These are phyloP conservation scores for Acanthacorydalis orientalis DNA, from an alignment of 2,888 invertebrate genomes.

Conservation along the genomic window DNA sequence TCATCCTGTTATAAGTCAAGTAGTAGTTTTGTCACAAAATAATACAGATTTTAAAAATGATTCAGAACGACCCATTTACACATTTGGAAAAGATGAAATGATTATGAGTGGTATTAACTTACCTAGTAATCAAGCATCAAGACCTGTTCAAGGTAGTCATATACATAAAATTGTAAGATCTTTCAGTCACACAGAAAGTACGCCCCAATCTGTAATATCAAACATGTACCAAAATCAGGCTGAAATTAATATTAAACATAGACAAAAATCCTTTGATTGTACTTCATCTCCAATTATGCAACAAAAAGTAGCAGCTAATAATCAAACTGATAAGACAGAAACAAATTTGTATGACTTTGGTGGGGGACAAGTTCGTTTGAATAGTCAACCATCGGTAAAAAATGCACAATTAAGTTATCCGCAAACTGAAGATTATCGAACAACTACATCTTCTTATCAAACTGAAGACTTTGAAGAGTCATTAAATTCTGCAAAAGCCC, in stretches of 20 bases:
- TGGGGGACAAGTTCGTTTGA: not conserved
- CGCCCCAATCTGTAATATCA: not conserved
- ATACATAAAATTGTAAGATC: not conserved
- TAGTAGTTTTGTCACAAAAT: no score
- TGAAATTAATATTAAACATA: not conserved
- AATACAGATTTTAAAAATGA: no score
- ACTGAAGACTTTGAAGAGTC: no score
- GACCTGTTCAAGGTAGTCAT: not conserved
- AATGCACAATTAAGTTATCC: not conserved
- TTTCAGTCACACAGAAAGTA: not conserved
- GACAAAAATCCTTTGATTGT: not conserved
- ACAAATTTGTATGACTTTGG: conserved; percentile 1
- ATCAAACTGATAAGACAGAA: not conserved
- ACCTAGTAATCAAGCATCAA: not conserved
- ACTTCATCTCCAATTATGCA: not conserved
- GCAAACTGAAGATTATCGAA: not conserved
- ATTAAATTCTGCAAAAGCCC: no score
- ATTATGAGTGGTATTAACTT: no score
- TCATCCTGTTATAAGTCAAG: no score
- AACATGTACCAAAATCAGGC: not conserved
- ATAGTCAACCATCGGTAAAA: not conserved
- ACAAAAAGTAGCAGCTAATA: no score
- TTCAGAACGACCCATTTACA: not conserved
- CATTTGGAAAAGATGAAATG: not conserved
- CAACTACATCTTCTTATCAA: not conserved